A percentile compares a stretch with the other conserved stretches of the same genome.
Conservation (phyloP, 2,113 vertebrate genomes). For the Serinus canaria region DNA sequence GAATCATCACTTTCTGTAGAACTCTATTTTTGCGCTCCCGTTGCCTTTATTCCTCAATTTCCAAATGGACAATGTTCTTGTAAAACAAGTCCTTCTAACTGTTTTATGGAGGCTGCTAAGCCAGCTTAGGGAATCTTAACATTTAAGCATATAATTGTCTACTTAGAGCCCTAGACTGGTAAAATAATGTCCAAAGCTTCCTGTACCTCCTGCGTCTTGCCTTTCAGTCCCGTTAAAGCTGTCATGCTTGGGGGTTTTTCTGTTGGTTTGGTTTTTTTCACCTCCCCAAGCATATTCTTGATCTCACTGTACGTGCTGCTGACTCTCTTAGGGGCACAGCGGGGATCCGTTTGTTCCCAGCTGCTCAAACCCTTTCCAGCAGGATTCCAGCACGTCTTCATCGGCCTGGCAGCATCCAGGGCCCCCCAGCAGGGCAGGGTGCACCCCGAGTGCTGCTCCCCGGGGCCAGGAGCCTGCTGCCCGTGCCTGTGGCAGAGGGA, state of each 20-base stretch:
- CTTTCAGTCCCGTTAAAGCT: not conserved
- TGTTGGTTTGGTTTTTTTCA: not conserved
- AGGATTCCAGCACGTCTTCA: rapidly evolving
- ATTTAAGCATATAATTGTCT: not conserved
- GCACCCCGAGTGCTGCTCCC: not conserved
- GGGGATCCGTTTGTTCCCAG: not conserved
- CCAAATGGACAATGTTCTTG: not conserved
- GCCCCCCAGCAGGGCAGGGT: rapidly evolving
- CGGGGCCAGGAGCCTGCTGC: not conserved
- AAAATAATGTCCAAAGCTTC: not conserved
- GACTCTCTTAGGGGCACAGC: not conserved
- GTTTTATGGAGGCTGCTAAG: not conserved
- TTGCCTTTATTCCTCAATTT: conserved; percentile 29
- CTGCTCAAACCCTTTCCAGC: not conserved
- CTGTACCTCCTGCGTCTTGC: not conserved
- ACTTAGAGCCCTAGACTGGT: not conserved
- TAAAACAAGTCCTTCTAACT: not conserved
- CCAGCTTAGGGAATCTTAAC: conserved; percentile 20
- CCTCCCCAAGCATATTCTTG: not conserved
- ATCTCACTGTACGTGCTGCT: not conserved
- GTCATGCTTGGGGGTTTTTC: not conserved
- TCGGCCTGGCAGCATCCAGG: rapidly evolving
- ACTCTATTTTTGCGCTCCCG: not conserved
- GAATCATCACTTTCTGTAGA: rapidly evolving
- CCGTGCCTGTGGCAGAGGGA: too few species aligned